Conservation (phyloP, 2,797 vertebrate genomes). For the Choloepus didactylus region DNA sequence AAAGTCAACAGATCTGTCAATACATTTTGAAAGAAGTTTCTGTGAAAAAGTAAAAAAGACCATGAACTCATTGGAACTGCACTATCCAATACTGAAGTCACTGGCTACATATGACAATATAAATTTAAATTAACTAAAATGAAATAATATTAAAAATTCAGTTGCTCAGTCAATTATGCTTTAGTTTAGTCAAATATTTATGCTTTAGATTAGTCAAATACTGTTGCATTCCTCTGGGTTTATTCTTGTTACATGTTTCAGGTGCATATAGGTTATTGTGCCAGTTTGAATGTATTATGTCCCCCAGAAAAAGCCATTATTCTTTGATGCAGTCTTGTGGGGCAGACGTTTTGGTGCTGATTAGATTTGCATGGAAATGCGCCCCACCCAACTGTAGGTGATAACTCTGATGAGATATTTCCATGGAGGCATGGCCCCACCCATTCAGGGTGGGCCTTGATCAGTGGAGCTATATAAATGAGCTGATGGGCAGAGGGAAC, state of each 20-base stretch:
- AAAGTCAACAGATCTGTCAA: neutral
- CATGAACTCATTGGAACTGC: neutral
- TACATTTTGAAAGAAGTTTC: neutral
- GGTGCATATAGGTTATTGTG: too few relatives aligned
- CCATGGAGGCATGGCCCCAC: too few relatives aligned
- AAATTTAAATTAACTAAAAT: neutral
- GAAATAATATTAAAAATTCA: slow-evolving; percentile 14
- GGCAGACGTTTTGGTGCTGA: too few relatives aligned
- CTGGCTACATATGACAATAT: neutral
- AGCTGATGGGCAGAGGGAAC: too few relatives aligned
- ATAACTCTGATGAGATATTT: too few relatives aligned
- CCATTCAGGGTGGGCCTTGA: too few relatives aligned
- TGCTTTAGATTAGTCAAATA: neutral
- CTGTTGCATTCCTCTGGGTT: neutral
- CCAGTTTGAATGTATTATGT: too few relatives aligned
- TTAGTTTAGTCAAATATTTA: neutral
- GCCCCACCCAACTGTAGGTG: too few relatives aligned
- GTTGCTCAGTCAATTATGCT: neutral
- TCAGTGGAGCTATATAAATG: too few relatives aligned
- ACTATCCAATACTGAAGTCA: neutral
- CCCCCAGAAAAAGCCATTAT: too few relatives aligned
- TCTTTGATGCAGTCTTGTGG: too few relatives aligned
- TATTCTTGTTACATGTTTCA: neutral
- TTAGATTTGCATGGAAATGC: too few relatives aligned
- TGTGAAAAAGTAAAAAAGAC: neutral